Conservation (phyloP, 2,888 invertebrate genomes). For the Plagiodera versicolora region DNA sequence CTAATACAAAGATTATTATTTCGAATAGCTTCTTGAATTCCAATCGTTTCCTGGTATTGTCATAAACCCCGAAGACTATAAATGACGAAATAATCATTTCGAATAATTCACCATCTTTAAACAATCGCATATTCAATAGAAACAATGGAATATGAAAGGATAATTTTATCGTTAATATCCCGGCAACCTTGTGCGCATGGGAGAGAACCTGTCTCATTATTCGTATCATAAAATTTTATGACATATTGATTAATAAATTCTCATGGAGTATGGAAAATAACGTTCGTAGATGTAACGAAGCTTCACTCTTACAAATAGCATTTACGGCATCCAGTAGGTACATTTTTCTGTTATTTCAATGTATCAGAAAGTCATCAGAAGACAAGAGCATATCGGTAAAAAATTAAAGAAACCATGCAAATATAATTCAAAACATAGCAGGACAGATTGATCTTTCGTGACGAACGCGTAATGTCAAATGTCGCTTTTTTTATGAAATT, state of each 20-base stretch:
- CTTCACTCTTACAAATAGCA: neutral
- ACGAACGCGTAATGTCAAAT: too few species aligned
- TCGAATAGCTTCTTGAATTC: neutral
- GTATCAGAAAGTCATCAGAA: too few species aligned
- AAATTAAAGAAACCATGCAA: too few species aligned
- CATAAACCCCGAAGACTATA: neutral
- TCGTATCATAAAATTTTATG: conserved; percentile 24
- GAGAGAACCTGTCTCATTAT: conserved; percentile 10
- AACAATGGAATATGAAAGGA: conserved; percentile 15
- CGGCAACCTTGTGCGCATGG: conserved; percentile 8
- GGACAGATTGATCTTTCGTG: too few species aligned
- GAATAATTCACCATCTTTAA: conserved; percentile 9
- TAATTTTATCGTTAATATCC: conserved; percentile 7
- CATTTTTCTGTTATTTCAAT: too few species aligned
- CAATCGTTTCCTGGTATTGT: neutral
- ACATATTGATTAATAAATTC: conserved; percentile 29
- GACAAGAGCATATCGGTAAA: too few species aligned
- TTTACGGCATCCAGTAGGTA: neutral
- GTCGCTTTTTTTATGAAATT: too few species aligned
- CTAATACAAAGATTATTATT: neutral
- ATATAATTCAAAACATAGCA: too few species aligned
- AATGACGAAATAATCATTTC: neutral
- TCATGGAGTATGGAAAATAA: conserved; percentile 14
- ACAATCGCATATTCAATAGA: conserved; percentile 6
- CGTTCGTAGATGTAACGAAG: neutral